A percentile compares a stretch with the other conserved stretches of the same genome.
Evolutionary conservation across 2,797 vertebrate species (phyloP).

Genomic region (Leptoclinus maculatus): DNA sequence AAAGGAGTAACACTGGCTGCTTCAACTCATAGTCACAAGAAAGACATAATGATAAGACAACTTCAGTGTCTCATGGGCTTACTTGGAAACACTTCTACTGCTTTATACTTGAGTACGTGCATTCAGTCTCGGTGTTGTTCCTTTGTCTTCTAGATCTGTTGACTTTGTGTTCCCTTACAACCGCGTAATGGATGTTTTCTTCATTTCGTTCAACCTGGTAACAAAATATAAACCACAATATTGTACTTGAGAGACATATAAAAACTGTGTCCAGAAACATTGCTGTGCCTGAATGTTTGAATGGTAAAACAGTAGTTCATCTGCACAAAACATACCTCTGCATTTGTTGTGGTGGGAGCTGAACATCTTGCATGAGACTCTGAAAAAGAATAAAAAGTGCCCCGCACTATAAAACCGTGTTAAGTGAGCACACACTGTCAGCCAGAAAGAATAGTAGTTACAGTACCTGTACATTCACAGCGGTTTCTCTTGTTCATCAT

Average conservation of each 20-base stretch:
- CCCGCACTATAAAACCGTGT: too few relatives aligned
- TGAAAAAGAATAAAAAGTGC: too few relatives aligned
- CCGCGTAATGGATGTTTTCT: constrained; percentile 52
- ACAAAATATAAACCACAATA: not conserved
- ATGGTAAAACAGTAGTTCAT: not conserved
- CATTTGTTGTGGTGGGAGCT: not conserved
- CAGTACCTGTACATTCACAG: too few relatives aligned
- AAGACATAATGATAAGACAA: not conserved
- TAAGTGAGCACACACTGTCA: too few relatives aligned
- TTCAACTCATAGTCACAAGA: not conserved
- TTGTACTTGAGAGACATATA: accelerated
- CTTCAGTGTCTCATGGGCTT: not conserved
- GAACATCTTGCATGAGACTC: not conserved
- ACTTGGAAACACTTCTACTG: constrained; percentile 1
- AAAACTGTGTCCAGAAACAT: not conserved
- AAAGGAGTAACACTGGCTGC: not conserved
- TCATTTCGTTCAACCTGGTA: constrained; percentile 27
- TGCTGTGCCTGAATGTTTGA: not conserved
- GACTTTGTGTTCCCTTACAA: constrained; percentile 11
- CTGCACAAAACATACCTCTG: not conserved
- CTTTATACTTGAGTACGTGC: constrained; percentile 42
- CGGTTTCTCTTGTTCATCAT: not conserved
- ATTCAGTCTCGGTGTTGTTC: not conserved
- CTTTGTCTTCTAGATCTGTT: constrained; percentile 9
- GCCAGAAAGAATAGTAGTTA: too few relatives aligned